Evolutionary conservation across 2,113 vertebrate species (phyloP), one percentile per base, ranked within the genome.

Genomic region (Odocoileus virginianus): DNA sequence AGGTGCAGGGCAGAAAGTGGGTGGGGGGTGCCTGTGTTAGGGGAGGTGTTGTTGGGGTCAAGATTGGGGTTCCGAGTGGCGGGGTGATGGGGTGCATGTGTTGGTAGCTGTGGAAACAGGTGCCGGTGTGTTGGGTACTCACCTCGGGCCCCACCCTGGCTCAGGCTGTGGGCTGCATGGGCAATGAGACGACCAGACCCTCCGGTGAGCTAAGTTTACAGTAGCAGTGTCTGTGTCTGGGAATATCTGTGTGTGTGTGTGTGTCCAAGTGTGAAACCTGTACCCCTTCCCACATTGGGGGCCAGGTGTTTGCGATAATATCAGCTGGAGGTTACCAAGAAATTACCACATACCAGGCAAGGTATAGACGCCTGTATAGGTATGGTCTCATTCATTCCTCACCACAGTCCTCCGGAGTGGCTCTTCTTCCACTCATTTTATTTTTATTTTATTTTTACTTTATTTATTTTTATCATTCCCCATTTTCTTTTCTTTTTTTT

Each of bases 1-100:
- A 98, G 99, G 99, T 99, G 87, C 95, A 71, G 4, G 67, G 33
- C 0, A 19, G 67, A 47, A 40, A 85, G n/a, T 25, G 71, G 57
- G 50, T 3, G 25, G 84, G 98, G 54, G 47, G 67, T 21, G 2
- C 54, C 45, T 52, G 0, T 33, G 33, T 47, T 33, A 3, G 11
- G 21, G 55, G 1, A 1, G 50, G 0, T 1, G 2, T 1, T 1
- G 5, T 4, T 16, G n/a, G 82, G 25, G 55, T 86, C 50, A 71
- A 43, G 33, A 33, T 11, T 55, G 57, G 7, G 33, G 14, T 40
- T 87, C 21, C 13, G 50, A 11, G 21, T 28, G 45, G 1, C 67
- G 45, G 82, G 43, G 36, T 36, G 78, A 61, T 2, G 9, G 67
- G 5, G 0, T 5, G 19, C 10, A 3, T 0, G 0, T 27, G 19